Base-by-base conservation (phyloP, 2,888 invertebrate genomes). In the Ceriagrion tenellum region DNA sequence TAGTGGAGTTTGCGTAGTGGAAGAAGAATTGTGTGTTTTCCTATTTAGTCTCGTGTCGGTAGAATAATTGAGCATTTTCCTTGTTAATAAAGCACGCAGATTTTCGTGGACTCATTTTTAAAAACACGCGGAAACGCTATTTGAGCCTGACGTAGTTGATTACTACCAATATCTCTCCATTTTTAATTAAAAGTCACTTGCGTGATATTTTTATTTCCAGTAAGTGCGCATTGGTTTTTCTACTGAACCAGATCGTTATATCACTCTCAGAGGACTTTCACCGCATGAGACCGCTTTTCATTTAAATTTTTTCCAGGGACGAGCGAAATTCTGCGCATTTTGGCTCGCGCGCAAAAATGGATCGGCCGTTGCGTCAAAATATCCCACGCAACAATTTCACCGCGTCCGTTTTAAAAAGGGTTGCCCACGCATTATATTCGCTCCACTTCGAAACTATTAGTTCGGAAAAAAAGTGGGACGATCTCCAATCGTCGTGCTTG, bases 271-370 rank as follows among this genome's bases (percentile, higher is more conserved):
- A 26, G 30, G 35, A 81, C 81, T 81, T 81, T 81, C 81, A 26
- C 81, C 30, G 1, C 30, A 35, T 81, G 30, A 81, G 35, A 35
- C 81, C 16, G 35, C 30, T 35, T 81, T 81, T 81, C 81, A 81
- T 81, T 81, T 81, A 81, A 35, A 81, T 35, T 81, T 12, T 35
- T 30, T 81, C 10, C 35, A 81, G 81, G 81, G 81, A 81, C 81
- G 81, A 81, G 81, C 81, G 35, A 81, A 35, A 35, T 35, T 81
- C 81, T 81, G 30, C 35, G 81, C 81, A 35, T 81, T 81, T 81
- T 81, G 81, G 81, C 81, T 35, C 81, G 81, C 81, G 81, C 35
- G 81, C 81, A 81, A 81, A 81, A 81, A 81, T 81, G 81, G 81
- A 81, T 81, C 81, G 16, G 81, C 47, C 35, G 35, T 81, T 81